phyloP scores from a whole-genome alignment of 1,140 invertebrate genomes.

The Mercenaria mercenaria region DNA sequence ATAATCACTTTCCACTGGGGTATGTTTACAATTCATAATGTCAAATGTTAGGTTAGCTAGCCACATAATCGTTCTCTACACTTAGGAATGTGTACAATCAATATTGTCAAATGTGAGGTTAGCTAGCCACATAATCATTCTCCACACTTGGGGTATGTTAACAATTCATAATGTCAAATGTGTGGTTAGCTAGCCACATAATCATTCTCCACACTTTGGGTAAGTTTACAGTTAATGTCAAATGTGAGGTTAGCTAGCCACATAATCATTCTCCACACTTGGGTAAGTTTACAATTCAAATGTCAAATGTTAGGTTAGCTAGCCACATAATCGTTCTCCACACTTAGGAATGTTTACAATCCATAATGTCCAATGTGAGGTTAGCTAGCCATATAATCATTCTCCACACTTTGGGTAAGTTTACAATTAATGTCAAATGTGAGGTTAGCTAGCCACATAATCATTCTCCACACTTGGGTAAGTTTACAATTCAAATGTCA shows the following conservation, averaged over 20 bases:
- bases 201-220: slow-evolving; percentile 97
- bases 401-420: slow-evolving; percentile 94
- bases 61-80: background rate
- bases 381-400: slow-evolving; percentile 99
- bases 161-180: background rate
- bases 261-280: background rate
- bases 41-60: background rate
- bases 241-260: background rate
- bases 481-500: background rate
- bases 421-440: background rate
- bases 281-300: background rate
- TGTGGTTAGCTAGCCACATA: slow-evolving; percentile 88
- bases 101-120: background rate
- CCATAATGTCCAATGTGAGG: background rate
- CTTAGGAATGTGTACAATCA: background rate
- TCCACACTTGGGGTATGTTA: slow-evolving; percentile 91
- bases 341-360: background rate
- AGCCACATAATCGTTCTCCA: background rate
- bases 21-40: slow-evolving; percentile 85
- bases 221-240: slow-evolving; percentile 85
- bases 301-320: background rate
- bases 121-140: background rate
- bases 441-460: background rate
- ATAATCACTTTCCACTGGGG: slow-evolving; percentile 89
- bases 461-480: background rate